Evolutionary conservation across 2,113 vertebrate genomes (phyloP).

Genomic region (Gambusia holbrooki): DNA sequence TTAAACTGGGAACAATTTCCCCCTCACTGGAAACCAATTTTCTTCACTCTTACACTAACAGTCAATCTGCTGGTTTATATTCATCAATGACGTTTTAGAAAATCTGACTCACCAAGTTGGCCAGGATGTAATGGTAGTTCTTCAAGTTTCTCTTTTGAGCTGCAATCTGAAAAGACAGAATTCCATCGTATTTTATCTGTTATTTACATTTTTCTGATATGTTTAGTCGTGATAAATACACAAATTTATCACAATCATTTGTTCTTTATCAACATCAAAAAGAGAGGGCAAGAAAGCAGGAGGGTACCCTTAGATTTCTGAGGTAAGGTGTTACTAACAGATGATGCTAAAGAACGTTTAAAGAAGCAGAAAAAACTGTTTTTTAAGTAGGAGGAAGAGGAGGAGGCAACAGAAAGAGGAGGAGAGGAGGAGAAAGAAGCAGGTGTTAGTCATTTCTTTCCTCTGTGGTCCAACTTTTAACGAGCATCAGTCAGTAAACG

Average conservation of each 20-base stretch:
- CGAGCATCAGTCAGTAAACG: slow-evolving; percentile 24
- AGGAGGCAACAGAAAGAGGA: background rate
- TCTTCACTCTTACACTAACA: background rate
- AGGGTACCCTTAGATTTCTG: slow-evolving; percentile 11
- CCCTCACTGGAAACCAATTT: background rate
- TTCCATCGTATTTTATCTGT: slow-evolving; percentile 22
- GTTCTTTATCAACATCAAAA: slow-evolving; percentile 42
- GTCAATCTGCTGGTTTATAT: background rate
- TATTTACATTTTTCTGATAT: slow-evolving; percentile 48
- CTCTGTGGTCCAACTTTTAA: slow-evolving; percentile 61
- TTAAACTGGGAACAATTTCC: background rate
- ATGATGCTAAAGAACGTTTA: slow-evolving; percentile 2
- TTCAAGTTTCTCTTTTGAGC: slow-evolving; percentile 92
- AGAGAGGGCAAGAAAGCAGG: slow-evolving; percentile 17
- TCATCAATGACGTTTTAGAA: background rate
- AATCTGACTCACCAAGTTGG: slow-evolving; percentile 88
- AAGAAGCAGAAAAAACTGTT: slow-evolving; percentile 2
- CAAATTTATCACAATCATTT: slow-evolving; percentile 26
- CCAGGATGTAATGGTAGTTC: slow-evolving; percentile 94
- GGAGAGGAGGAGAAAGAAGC: slow-evolving; percentile 37
- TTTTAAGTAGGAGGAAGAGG: background rate
- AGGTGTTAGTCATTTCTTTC: slow-evolving; percentile 53
- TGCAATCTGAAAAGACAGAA: slow-evolving; percentile 82
- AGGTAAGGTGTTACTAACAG: slow-evolving; percentile 1
- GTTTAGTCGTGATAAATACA: slow-evolving; percentile 55